phyloP scores from a whole-genome alignment of 2,888 invertebrate genomes.

The Acronicta psi region DNA sequence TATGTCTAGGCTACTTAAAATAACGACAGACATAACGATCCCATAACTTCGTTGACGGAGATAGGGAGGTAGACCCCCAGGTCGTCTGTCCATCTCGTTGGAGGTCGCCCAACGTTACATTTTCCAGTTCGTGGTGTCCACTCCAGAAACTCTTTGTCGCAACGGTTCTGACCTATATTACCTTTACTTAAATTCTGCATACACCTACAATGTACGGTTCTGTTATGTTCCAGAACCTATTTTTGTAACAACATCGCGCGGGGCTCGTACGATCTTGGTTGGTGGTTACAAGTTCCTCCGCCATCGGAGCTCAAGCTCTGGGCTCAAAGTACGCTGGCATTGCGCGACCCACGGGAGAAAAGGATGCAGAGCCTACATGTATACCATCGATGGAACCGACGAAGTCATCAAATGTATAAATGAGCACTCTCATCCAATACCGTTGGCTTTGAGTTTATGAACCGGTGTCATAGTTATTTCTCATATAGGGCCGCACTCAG shows the following conservation, averaged over 20 bases:
- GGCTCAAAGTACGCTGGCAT: slow-evolving; percentile 39
- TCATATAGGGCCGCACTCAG: too few species aligned
- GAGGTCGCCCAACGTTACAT: too few species aligned
- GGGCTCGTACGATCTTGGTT: slow-evolving; percentile 23
- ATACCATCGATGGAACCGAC: slow-evolving; percentile 32
- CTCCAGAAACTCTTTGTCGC: too few species aligned
- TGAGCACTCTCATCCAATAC: slow-evolving; percentile 43
- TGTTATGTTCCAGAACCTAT: slow-evolving; percentile 11
- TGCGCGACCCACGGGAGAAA: slow-evolving; percentile 54
- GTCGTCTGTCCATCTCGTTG: too few species aligned
- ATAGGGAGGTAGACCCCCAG: too few species aligned
- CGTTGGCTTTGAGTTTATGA: neutral
- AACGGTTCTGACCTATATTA: too few species aligned
- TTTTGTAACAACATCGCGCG: slow-evolving; percentile 23
- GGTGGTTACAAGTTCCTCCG: slow-evolving; percentile 20
- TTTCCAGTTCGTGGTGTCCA: too few species aligned
- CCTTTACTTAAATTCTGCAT: too few species aligned
- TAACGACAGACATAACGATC: too few species aligned
- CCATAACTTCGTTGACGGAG: too few species aligned
- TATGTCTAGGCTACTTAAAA: too few species aligned
- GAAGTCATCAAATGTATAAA: slow-evolving; percentile 50
- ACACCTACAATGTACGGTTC: neutral
- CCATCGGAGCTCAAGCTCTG: slow-evolving; percentile 13
- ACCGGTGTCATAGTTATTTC: neutral
- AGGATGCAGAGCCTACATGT: slow-evolving; percentile 54